Evolutionary conservation across 2,113 vertebrate species (phyloP).

Genomic region (Tiliqua scincoides): DNA sequence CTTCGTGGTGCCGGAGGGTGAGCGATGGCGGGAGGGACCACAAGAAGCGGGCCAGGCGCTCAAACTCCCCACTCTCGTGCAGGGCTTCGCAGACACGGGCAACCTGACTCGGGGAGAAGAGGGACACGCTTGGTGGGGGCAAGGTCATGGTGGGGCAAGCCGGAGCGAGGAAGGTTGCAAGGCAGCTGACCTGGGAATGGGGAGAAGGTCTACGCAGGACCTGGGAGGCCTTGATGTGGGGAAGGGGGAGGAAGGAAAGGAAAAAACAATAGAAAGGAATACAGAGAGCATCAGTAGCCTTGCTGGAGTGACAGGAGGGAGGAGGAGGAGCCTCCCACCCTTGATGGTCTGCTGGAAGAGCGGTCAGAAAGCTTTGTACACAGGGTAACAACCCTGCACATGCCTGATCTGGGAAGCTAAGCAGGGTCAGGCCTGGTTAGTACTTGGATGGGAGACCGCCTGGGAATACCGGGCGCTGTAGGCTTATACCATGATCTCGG

Average conservation of each 20-base stretch:
- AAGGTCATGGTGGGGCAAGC: not conserved
- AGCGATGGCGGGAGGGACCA: constrained; percentile 3
- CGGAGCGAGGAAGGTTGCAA: not conserved
- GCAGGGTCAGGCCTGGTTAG: too few relatives aligned
- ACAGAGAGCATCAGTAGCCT: not conserved
- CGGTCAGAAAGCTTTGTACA: too few relatives aligned
- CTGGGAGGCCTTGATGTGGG: not conserved
- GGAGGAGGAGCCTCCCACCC: too few relatives aligned
- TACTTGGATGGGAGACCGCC: too few relatives aligned
- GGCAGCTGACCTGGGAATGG: fast-evolving
- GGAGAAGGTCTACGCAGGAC: not conserved
- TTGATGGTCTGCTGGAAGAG: too few relatives aligned
- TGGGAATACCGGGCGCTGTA: too few relatives aligned
- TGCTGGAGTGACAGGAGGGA: not conserved
- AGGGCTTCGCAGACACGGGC: constrained; percentile 16
- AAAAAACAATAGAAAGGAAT: not conserved
- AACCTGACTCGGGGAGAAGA: constrained; percentile 25
- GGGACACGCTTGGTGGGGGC: not conserved
- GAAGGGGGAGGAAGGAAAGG: not conserved
- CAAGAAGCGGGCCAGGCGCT: constrained; percentile 10
- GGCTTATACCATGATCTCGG: too few relatives aligned
- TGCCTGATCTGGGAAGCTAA: too few relatives aligned
- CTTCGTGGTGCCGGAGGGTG: not conserved
- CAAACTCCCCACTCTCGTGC: constrained; percentile 8
- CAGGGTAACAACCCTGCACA: too few relatives aligned